Evolutionary conservation across 2,888 invertebrate species (phyloP), one percentile per base, ranked within the genome.

Genomic region (Acronicta psi): DNA sequence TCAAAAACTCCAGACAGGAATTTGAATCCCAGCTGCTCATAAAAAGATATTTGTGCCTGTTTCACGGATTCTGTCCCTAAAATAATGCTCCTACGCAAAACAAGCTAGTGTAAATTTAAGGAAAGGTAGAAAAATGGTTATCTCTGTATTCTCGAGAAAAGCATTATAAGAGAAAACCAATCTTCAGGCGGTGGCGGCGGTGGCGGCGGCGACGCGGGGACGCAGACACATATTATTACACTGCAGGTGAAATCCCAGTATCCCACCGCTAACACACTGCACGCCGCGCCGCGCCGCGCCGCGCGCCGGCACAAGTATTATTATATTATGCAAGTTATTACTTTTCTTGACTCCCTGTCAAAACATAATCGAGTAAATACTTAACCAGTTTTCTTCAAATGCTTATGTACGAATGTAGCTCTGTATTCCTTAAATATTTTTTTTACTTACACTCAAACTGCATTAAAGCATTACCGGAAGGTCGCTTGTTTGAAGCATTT

Each of bases 91-190:
- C 31, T 1, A 13, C 29, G 17, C 42, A 56, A 54, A 52, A 49
- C 37, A 25, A 37, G 16, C 40, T 58, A 29, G 49, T 41, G 43
- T 37, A 67, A 58, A 70, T 58, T 55, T 64, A 69, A 50, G 60
- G 43, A 34, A 16, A 51, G 43, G 38, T 56, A 47, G 42, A 40
- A 50, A 61, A 62, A 69, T 66, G 52, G 66, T 69, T 66, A 69
- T 66, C 67, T 46, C 14, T 42, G 52, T 53, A 58, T 61, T 57
- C 58, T 34, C 18, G 31, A 16, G 61, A 34, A 51, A 52, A 68
- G 58, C 55, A 55, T 56, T 62, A 58, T 66, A 60, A 47, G 55
- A 53, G 71, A 56, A 71, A 70, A 59, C 62, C 69, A 70, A 69
- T 69, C 62, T 71, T 38, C 23, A 37, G 20, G 42, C 36, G 13